Base-by-base conservation (phyloP, 2,888 invertebrate genomes). In the Agriopis aurantiaria region DNA sequence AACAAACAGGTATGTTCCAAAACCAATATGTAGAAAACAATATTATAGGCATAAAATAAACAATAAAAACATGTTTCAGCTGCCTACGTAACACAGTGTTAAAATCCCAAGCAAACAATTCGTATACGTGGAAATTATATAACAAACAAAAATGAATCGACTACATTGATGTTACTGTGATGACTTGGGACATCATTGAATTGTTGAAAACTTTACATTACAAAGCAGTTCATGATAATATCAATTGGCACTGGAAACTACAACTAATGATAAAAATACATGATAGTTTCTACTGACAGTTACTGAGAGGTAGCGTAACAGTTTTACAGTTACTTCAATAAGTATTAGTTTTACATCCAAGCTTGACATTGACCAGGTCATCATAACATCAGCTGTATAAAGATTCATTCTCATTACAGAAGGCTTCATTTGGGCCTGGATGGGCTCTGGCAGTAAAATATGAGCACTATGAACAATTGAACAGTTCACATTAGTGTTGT, bases 51-150 rank as follows among this genome's bases (percentile, higher is more conserved):
- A 52, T 51, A 52, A 55, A 53, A 55, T n/a, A 55, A 51, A 49
- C 6, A 49, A 48, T 55, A 59, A 33, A 61, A 64, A 68, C 40
- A 58, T 41, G 60, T 61, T 65, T 61, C 53, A 65, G 49, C 68
- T 68, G 71, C 65, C 68, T 63, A 67, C 49, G 53, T 51, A 63
- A 71, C 71, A 71, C 71, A 71, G 68, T 68, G 46, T 68, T 71
- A 53, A 68, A 71, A 71, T 65, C 43, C 71, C 68, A 70, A 52
- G 77, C 73, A 64, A 55, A 33, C 3, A 33, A 33, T 33, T 33
- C 17, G 48, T 9, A 10, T 51, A 49, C 40, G 66, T 57, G 60
- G 33, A 23, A 63, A 33, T 33, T 33, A 33, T 33, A 33, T 3
- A 33, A 33, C 33, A 33, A 33, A 33, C 33, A 33, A 33, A 33